A percentile compares a stretch with the other conserved stretches of the same genome.
Evolutionary conservation across 2,797 vertebrate species (phyloP).

Genomic region (Mycteria americana): DNA sequence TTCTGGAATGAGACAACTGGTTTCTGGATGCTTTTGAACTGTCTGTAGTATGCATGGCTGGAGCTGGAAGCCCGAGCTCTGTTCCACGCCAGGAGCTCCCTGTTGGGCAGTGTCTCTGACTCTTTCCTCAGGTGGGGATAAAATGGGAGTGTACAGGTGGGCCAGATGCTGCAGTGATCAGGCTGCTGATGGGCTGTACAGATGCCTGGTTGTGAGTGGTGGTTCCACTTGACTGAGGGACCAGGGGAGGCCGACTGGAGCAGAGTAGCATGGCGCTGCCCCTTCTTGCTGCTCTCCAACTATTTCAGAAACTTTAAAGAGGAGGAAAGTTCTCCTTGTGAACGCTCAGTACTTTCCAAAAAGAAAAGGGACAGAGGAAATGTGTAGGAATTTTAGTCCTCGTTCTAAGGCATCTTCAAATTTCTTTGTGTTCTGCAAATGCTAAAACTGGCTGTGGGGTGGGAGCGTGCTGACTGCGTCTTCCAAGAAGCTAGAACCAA

Average conservation of each 20-base stretch:
- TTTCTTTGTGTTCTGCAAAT: background rate
- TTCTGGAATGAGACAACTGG: background rate
- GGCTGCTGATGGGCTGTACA: background rate
- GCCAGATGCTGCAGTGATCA: background rate
- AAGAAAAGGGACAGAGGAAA: background rate
- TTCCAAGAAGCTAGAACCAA: background rate
- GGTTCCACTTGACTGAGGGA: background rate
- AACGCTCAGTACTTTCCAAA: background rate
- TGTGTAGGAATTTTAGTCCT: background rate
- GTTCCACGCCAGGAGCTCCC: background rate
- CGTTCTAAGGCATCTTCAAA: background rate
- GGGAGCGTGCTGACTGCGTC: rapidly evolving
- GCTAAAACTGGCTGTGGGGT: background rate
- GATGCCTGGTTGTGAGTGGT: background rate
- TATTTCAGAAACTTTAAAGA: background rate
- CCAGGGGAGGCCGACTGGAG: rapidly evolving
- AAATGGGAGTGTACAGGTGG: background rate
- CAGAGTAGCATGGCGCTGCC: background rate
- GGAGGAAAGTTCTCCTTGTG: background rate
- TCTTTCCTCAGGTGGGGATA: background rate
- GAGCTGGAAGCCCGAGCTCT: background rate
- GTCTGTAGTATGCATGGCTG: background rate
- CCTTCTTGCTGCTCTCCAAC: background rate
- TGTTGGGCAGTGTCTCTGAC: background rate
- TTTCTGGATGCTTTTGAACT: background rate